Percentiles rank a stretch among this genome's conserved stretches.
phyloP scores from a whole-genome alignment of 2,113 vertebrate species.

The Odocoileus virginianus region DNA sequence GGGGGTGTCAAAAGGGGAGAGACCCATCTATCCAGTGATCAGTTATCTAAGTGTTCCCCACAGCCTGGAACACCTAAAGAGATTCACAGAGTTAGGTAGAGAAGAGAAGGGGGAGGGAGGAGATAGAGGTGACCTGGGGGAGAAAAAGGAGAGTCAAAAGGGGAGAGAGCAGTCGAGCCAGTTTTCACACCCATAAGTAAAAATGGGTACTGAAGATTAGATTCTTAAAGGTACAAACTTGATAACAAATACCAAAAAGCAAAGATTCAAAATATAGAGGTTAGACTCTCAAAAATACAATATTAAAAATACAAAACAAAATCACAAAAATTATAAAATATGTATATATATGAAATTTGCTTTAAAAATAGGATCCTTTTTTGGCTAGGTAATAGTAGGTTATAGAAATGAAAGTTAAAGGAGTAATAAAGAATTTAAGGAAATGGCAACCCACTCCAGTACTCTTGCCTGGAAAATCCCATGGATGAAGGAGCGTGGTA shows the following conservation, averaged over 20 bases:
- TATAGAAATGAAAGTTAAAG: not conserved
- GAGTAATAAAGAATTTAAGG: not conserved
- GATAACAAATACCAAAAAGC: not conserved
- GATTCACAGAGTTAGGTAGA: not conserved
- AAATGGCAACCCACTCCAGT: no score
- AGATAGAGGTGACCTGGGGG: not conserved
- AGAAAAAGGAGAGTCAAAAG: not conserved
- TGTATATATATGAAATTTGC: not conserved
- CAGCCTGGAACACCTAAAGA: not conserved
- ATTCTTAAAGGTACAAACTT: not conserved
- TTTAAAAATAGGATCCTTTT: not conserved
- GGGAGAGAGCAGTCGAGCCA: not conserved
- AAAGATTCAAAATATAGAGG: not conserved
- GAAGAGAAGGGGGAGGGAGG: not conserved
- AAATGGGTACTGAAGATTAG: not conserved
- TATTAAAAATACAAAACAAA: not conserved
- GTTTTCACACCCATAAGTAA: not conserved
- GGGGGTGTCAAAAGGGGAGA: not conserved
- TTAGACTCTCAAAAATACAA: not conserved
- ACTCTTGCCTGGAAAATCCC: no score
- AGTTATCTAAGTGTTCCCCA: not conserved
- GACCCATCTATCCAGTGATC: not conserved
- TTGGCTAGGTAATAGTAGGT: not conserved
- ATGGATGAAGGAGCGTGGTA: no score
- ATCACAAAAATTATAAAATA: not conserved